These are phyloP conservation scores for Clinocottus analis DNA, from an alignment of 2,113 vertebrate genomes.

Conservation along the genomic window DNA sequence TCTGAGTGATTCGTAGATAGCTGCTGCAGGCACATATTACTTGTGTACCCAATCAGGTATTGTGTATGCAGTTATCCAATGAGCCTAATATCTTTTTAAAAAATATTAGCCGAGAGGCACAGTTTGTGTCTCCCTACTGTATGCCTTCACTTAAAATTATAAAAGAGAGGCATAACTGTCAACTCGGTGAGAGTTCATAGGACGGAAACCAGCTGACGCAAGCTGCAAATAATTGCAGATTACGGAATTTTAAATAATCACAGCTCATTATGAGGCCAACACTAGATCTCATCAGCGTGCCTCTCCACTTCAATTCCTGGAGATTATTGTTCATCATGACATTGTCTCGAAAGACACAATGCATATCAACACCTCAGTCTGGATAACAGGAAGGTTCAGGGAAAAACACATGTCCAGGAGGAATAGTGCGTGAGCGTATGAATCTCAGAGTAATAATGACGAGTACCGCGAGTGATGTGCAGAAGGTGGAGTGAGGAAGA, in stretches of 20 bases:
- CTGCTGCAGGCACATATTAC: slow-evolving; percentile 30
- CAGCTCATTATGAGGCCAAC: slow-evolving; percentile 59
- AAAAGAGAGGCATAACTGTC: slow-evolving; percentile 20
- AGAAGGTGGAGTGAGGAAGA: slow-evolving; percentile 10
- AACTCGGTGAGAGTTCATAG: slow-evolving; percentile 30
- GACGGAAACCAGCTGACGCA: slow-evolving; percentile 37
- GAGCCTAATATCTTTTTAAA: not conserved
- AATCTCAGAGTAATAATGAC: not conserved
- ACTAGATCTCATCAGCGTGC: slow-evolving; percentile 57
- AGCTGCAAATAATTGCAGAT: slow-evolving; percentile 63
- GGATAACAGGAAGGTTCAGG: slow-evolving; percentile 19
- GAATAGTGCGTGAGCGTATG: not conserved
- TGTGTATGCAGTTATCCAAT: slow-evolving; percentile 10
- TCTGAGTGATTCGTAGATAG: slow-evolving; percentile 24
- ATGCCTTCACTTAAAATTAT: slow-evolving; percentile 12
- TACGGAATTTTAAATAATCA: slow-evolving; percentile 67
- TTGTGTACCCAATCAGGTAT: slow-evolving; percentile 30
- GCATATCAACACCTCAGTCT: slow-evolving; percentile 52
- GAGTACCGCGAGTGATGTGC: slow-evolving; percentile 17
- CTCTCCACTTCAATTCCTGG: slow-evolving; percentile 62
- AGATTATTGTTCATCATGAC: slow-evolving; percentile 63
- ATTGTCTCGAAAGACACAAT: slow-evolving; percentile 52
- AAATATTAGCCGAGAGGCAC: not conserved
- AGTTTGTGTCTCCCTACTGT: not conserved
- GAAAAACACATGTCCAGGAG: not conserved